These are phyloP conservation scores for Bombus waltoni DNA, from an alignment of 1,140 invertebrate species.

Conservation along the genomic window DNA sequence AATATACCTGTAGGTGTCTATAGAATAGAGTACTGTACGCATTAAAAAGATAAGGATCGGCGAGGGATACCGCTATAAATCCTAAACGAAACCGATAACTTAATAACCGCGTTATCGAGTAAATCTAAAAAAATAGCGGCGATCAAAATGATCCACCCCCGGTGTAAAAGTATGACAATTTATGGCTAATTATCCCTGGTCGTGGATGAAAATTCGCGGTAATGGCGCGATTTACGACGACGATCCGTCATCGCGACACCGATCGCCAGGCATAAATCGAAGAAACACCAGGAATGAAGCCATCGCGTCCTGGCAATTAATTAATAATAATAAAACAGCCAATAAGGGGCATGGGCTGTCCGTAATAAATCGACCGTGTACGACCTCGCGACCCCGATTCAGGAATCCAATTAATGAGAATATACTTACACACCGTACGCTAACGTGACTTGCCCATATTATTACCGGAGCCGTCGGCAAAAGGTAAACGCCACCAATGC, in stretches of 20 bases:
- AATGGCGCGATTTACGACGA: conserved; percentile 53
- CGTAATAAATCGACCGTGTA: conserved; percentile 51
- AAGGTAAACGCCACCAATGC: background rate
- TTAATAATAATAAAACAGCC: conserved; percentile 61
- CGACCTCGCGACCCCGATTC: conserved; percentile 42
- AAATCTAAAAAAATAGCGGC: background rate
- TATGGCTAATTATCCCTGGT: conserved; percentile 54
- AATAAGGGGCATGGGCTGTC: conserved; percentile 13
- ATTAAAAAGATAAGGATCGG: background rate
- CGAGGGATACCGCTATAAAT: background rate
- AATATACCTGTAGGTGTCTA: background rate
- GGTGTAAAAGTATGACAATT: conserved; percentile 37
- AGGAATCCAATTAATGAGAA: conserved; percentile 63
- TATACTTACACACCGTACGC: background rate
- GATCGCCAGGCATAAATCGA: conserved; percentile 47
- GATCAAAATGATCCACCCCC: background rate
- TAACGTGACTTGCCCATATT: conserved; percentile 13
- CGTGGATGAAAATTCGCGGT: background rate
- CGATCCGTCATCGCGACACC: conserved; percentile 53
- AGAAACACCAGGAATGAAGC: conserved; percentile 51
- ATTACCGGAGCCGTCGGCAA: background rate
- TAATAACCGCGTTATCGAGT: background rate
- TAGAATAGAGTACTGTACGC: background rate
- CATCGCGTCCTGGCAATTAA: conserved; percentile 56
- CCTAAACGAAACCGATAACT: background rate